A percentile compares a stretch with the other conserved stretches of the same genome.
phyloP scores from a whole-genome alignment of 2,797 vertebrate genomes.

The Tamandua tetradactyla region DNA sequence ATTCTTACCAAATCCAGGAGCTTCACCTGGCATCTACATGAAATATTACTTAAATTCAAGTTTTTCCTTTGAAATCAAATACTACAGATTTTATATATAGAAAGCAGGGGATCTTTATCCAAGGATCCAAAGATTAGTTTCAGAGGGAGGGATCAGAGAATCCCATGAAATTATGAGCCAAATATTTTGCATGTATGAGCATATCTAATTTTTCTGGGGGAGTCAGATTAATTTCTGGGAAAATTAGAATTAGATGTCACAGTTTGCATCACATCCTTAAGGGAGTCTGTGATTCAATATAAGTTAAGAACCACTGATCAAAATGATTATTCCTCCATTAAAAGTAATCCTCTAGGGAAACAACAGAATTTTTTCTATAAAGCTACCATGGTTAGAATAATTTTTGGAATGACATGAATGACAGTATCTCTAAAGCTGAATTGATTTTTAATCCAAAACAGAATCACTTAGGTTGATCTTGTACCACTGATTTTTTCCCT shows the following conservation, averaged over 20 bases:
- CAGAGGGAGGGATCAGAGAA: not conserved
- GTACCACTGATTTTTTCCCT: not conserved
- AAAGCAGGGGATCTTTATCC: not conserved
- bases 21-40: not conserved
- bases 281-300: not conserved
- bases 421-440: conserved; percentile 6
- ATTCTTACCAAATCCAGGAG: not conserved
- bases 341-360: not conserved
- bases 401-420: not conserved
- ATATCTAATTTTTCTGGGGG: not conserved
- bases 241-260: no score
- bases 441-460: not conserved
- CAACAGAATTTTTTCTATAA: not conserved
- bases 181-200: not conserved
- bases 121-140: not conserved
- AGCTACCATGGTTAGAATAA: not conserved
- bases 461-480: not conserved
- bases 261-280: not conserved
- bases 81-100: not conserved
- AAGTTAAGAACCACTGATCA: conserved; percentile 12
- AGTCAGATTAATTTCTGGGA: no score
- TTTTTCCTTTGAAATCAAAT: not conserved
- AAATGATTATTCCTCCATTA: not conserved
- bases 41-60: not conserved
- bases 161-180: not conserved